Evolutionary conservation across 2,797 vertebrate genomes (phyloP), one percentile per base, ranked within the genome.

Genomic region (Chrosomus eos): DNA sequence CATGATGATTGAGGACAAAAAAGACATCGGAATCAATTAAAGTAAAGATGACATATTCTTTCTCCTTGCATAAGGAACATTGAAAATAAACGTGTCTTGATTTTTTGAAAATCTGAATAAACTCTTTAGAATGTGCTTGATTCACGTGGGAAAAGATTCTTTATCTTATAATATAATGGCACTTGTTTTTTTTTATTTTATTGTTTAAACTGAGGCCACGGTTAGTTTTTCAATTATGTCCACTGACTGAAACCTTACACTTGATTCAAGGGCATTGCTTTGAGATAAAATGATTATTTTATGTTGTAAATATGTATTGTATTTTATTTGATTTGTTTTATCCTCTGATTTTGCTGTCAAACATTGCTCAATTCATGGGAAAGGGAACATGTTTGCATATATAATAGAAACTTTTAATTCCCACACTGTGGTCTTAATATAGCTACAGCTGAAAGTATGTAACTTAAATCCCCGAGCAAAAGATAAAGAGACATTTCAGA

Each of bases 21-120:
- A 99, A 96, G 97, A 98, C 92, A 97, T 99, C 80, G 97, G 97
- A 90, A 99, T 99, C 92, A 99, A 99, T 93, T 99, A 94, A 97
- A 88, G 70, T 77, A 79, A 90, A 26, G 13, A 88, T 51, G 75
- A 73, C 84, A 79, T 89, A 89, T 75, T 86, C 86, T 71, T 92
- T 88, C 90, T 89, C 75, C 89, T 93, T 94, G 93, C 93, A 94
- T 94, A 93, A 87, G 77, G 86, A 90, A 90, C 87, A 68, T 55
- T 53, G 58, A 85, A 64, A 71, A 72, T 78, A 83, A 84, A 84
- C 14, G 18, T 70, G 78, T 86, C 60, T n/a, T 66, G 60, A 60
- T 68, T 40, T 40, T 53, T 64, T 79, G 45, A 86, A 87, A 93
- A 88, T 72, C 87, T 90, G 85, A 91, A 89, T 88, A 90, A 91